Conservation (phyloP, 1,140 invertebrate genomes). For the Nomia melanderi region DNA sequence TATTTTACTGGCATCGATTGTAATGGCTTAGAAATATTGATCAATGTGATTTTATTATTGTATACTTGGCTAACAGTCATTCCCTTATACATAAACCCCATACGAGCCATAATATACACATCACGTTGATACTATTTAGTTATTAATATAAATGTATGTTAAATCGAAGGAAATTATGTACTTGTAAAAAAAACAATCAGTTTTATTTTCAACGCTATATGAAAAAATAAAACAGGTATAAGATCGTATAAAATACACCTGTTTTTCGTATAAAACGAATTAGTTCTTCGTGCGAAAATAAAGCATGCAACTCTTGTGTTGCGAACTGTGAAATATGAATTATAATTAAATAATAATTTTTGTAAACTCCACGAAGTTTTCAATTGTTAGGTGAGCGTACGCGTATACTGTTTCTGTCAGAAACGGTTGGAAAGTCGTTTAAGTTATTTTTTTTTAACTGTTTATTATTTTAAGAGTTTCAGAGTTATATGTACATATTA, state of each 20-base stretch:
- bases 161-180: slow-evolving; percentile 48
- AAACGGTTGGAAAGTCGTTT: neutral
- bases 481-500: slow-evolving; percentile 7
- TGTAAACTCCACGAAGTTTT: neutral
- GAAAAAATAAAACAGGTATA: slow-evolving; percentile 41
- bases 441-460: slow-evolving; percentile 5
- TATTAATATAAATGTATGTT: slow-evolving; percentile 44
- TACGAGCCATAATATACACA: slow-evolving; percentile 57
- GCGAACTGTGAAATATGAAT: neutral
- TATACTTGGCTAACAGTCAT: slow-evolving; percentile 46
- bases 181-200: slow-evolving; percentile 44
- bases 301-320: slow-evolving; percentile 1
- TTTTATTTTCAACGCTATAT: slow-evolving; percentile 53
- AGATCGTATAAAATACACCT: slow-evolving; percentile 41
- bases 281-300: slow-evolving; percentile 10
- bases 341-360: neutral
- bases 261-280: slow-evolving; percentile 20
- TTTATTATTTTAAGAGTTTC: neutral
- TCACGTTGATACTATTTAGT: slow-evolving; percentile 38
- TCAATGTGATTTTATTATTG: slow-evolving; percentile 57
- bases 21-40: slow-evolving; percentile 25
- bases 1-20: slow-evolving; percentile 16
- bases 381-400: neutral
- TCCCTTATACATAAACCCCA: slow-evolving; percentile 66
- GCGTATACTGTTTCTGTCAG: slow-evolving; percentile 4